Evolutionary conservation across 2,113 vertebrate species (phyloP), one percentile per base, ranked within the genome.

Genomic region (Orthonyx spaldingii): DNA sequence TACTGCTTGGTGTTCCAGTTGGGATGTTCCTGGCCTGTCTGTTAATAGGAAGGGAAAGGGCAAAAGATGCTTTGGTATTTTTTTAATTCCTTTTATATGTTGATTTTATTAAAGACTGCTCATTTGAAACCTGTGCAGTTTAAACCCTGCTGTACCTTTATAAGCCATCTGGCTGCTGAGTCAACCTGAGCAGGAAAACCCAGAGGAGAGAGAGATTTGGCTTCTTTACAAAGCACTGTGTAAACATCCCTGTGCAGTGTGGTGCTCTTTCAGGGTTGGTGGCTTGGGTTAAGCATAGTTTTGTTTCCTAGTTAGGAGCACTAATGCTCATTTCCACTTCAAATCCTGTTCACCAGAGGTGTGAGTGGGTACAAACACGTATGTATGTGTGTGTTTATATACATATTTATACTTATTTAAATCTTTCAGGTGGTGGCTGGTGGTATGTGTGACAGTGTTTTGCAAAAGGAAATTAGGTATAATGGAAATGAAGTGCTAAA

Each of bases 151-250:
- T 81, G 74, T 92, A 91, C 86, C 59, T 95, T 95, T 93, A 84
- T 75, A 42, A 87, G 88, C 95, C 96, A 93, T 95, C 95, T 97
- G 97, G 96, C 87, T 98, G 96, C 97, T 96, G 97, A 98, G 94
- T 97, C 97, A 98, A 81, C 96, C 95, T 94, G 94, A 95, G 89
- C 92, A 89, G 96, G 94, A 97, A 97, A 97, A 80, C 96, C 91
- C 93, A 90, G 76, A 96, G 95, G 95, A 88, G 71, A 90, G 87
- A 84, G 86, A 66, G 53, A 59, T 24, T 91, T 98, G 97, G 96
- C 94, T 35, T 68, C 81, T 78, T 96, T 71, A 93, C 94, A 95
- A 57, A 96, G 84, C 28, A 12, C 78, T 90, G 66, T 69, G 49
- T 75, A 96, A 97, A 92, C 52, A 81, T 49, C 72, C 77, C 33